Evolutionary conservation across 1,140 invertebrate genomes (phyloP).

Genomic region (Anagrus nilaparvatae): DNA sequence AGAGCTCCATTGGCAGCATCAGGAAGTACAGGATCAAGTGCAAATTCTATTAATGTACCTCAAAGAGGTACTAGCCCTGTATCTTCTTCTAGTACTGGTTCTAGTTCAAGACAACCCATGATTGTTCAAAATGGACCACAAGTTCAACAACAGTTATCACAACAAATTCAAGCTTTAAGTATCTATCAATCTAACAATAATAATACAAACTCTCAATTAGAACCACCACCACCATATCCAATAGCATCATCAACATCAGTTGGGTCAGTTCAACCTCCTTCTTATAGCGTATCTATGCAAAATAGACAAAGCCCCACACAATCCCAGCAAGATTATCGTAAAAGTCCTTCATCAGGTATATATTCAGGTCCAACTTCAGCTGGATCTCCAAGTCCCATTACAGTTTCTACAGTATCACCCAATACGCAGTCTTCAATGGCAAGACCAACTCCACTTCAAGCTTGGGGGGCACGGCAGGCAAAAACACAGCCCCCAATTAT

Average conservation of each 20-base stretch:
- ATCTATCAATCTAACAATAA: slow-evolving; percentile 54
- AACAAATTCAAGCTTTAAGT: slow-evolving; percentile 78
- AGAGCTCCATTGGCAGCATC: slow-evolving; percentile 47
- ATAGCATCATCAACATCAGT: slow-evolving; percentile 47
- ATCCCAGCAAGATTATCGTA: slow-evolving; percentile 62
- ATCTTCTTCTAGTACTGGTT: slow-evolving; percentile 39
- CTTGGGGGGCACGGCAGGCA: slow-evolving; percentile 69
- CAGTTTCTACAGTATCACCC: slow-evolving; percentile 51
- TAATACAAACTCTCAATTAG: slow-evolving; percentile 40
- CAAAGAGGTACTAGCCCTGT: slow-evolving; percentile 71
- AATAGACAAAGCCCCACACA: slow-evolving; percentile 78
- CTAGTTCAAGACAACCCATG: slow-evolving; percentile 55
- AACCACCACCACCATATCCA: slow-evolving; percentile 71
- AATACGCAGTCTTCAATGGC: slow-evolving; percentile 52
- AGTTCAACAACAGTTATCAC: slow-evolving; percentile 71
- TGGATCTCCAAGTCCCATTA: slow-evolving; percentile 72
- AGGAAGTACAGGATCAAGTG: slow-evolving; percentile 28
- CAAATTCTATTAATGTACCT: slow-evolving; percentile 37
- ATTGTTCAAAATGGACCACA: slow-evolving; percentile 73
- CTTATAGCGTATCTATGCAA: slow-evolving; percentile 75
- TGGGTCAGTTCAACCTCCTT: slow-evolving; percentile 64
- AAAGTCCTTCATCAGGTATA: slow-evolving; percentile 67
- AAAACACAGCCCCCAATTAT: slow-evolving; percentile 85
- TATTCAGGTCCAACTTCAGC: slow-evolving; percentile 70
- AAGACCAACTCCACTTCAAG: slow-evolving; percentile 61